These are phyloP conservation scores for Vidua chalybeata DNA, from an alignment of 2,113 vertebrate genomes.

Conservation along the genomic window DNA sequence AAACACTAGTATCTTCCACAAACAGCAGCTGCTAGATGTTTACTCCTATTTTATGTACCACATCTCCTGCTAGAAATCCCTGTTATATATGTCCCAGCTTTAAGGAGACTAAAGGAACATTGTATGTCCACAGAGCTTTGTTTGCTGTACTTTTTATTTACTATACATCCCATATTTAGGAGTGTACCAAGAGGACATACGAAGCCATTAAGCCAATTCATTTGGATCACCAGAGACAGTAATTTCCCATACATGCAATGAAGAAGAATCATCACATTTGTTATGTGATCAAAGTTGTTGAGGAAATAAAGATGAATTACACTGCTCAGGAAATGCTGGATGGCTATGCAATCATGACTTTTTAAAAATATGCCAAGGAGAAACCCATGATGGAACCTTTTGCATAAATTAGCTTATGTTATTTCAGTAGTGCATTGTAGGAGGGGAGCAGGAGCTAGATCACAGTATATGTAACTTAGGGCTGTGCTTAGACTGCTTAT, in stretches of 20 bases:
- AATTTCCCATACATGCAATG: constrained; percentile 3
- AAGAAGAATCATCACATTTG: constrained; percentile 18
- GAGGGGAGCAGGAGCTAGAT: not conserved
- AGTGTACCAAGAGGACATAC: not conserved
- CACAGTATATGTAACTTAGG: not conserved
- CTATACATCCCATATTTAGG: not conserved
- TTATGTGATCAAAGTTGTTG: constrained; percentile 28
- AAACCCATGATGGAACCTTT: constrained; percentile 42
- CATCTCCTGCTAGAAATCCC: not conserved
- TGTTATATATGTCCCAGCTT: not conserved
- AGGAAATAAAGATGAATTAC: constrained; percentile 48
- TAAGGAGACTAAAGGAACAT: not conserved
- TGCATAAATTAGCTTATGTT: constrained; percentile 19
- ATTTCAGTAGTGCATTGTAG: not conserved
- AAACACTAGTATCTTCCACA: not conserved
- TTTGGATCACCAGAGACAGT: not conserved
- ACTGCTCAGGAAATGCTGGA: constrained; percentile 28
- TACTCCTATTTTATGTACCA: not conserved
- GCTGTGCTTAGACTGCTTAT: not conserved
- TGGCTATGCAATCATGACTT: constrained; percentile 35
- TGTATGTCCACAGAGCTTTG: not conserved
- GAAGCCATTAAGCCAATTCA: constrained; percentile 15
- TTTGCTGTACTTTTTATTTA: not conserved
- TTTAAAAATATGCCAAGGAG: constrained; percentile 41
- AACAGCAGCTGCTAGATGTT: not conserved